Conservation (phyloP, 1,140 invertebrate genomes). For the Whitmania pigra region DNA sequence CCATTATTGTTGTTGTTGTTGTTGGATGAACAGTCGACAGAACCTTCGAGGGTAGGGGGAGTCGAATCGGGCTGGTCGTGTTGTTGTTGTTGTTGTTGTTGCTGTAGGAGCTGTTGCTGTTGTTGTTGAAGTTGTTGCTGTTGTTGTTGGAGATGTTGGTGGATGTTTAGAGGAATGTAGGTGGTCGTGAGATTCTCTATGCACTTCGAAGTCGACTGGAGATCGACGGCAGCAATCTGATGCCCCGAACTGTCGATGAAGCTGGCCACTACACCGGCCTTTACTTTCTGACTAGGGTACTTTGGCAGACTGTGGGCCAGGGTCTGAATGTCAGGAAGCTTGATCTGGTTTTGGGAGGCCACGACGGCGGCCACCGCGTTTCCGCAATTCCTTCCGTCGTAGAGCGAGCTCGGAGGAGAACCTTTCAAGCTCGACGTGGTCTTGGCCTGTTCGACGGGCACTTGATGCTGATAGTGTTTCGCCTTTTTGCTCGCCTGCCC, state of each 20-base stretch:
- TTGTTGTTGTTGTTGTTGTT: neutral
- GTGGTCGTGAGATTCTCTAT: neutral
- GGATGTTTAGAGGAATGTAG: slow-evolving; percentile 1
- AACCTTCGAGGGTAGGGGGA: neutral
- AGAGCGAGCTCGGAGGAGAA: neutral
- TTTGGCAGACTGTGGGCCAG: slow-evolving; percentile 17
- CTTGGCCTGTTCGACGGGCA: neutral
- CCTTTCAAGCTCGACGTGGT: neutral
- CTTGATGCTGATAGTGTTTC: neutral
- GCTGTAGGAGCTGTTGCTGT: neutral
- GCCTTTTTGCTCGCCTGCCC: neutral
- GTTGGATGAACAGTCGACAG: slow-evolving; percentile 1
- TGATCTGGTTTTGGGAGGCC: slow-evolving; percentile 18
- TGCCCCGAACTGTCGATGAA: slow-evolving; percentile 8
- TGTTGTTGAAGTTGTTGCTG: neutral
- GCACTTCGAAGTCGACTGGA: neutral
- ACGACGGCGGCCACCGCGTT: neutral
- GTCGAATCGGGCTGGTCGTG: neutral
- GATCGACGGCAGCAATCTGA: slow-evolving; percentile 4
- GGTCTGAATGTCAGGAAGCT: slow-evolving; percentile 23
- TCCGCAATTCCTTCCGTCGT: neutral
- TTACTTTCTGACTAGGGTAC: slow-evolving; percentile 8
- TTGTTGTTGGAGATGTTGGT: slow-evolving; percentile 13
- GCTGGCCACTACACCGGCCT: neutral
- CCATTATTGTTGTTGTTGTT: slow-evolving; percentile 2